Percentiles rank a stretch among this genome's conserved stretches.
Conservation (phyloP, 2,888 invertebrate genomes). For the Tetragonula carbonaria region DNA sequence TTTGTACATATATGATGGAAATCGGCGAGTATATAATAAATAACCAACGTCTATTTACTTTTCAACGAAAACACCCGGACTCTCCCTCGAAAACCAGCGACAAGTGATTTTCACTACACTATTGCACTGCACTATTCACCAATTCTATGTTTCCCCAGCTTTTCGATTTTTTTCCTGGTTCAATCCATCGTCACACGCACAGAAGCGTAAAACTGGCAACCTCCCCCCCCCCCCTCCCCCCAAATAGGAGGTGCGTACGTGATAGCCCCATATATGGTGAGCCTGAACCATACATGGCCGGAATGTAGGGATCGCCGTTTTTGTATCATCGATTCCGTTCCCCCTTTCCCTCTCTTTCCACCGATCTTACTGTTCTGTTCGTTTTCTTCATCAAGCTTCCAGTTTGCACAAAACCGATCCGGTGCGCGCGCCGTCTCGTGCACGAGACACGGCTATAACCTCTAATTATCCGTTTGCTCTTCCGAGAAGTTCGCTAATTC, state of each 20-base stretch:
- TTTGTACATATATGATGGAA: background rate
- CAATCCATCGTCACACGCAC: conserved; percentile 56
- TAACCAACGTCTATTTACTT: background rate
- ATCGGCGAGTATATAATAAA: background rate
- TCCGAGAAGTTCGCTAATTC: conserved; percentile 61
- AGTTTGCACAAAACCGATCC: conserved; percentile 65
- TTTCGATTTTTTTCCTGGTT: conserved; percentile 53
- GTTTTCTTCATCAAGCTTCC: conserved; percentile 41
- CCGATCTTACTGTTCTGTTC: conserved; percentile 32
- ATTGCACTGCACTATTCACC: conserved; percentile 76
- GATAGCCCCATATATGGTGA: conserved; percentile 81
- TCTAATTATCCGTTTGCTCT: conserved; percentile 64
- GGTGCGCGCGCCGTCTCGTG: too few species aligned
- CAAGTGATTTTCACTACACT: background rate
- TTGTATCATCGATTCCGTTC: conserved; percentile 78
- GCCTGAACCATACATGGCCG: conserved; percentile 80
- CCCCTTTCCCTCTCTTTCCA: conserved; percentile 45
- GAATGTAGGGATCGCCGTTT: conserved; percentile 83
- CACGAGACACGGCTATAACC: conserved; percentile 35
- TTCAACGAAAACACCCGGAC: background rate
- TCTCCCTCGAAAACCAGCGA: background rate
- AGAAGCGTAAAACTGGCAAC: conserved; percentile 75
- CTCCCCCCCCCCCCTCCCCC: conserved; percentile 31
- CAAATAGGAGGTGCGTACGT: conserved; percentile 71
- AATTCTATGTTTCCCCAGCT: conserved; percentile 60